A percentile compares a stretch with the other conserved stretches of the same genome.
These are phyloP conservation scores for Meda fulgida DNA, from an alignment of 2,797 vertebrate genomes.

Conservation along the genomic window DNA sequence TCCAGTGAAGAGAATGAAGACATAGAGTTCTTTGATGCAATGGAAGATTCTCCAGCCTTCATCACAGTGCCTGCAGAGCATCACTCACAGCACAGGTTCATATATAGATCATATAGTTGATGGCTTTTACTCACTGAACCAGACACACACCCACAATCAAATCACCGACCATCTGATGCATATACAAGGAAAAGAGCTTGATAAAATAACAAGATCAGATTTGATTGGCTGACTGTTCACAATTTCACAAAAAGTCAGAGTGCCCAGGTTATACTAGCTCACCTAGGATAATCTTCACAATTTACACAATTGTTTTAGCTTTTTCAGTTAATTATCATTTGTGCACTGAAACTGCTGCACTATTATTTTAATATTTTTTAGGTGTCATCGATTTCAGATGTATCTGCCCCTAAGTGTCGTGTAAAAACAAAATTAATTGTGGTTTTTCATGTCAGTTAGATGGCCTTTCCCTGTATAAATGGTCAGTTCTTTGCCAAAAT, in stretches of 20 bases:
- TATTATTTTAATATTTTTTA: neutral
- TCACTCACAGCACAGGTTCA: slow-evolving; percentile 87
- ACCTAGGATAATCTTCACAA: neutral
- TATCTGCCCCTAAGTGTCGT: neutral
- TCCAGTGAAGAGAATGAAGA: slow-evolving; percentile 97
- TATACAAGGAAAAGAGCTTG: neutral
- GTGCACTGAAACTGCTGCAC: neutral
- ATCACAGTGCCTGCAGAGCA: slow-evolving; percentile 91
- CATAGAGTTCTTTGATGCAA: slow-evolving; percentile 95
- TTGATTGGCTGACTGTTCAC: neutral
- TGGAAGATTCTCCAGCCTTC: slow-evolving; percentile 95
- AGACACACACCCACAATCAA: neutral
- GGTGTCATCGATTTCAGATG: neutral
- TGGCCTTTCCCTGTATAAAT: neutral
- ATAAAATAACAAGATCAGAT: neutral
- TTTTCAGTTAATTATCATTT: neutral
- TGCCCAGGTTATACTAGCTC: neutral
- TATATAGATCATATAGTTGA: neutral
- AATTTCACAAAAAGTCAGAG: neutral
- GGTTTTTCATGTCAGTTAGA: neutral
- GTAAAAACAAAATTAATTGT: neutral
- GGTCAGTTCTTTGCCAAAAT: neutral
- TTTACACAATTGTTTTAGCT: neutral
- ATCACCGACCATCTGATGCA: neutral
- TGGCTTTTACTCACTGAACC: slow-evolving; percentile 68